These are phyloP conservation scores for Parauchenoglanis punctatus DNA, from an alignment of 2,797 vertebrate genomes.

Conservation along the genomic window DNA sequence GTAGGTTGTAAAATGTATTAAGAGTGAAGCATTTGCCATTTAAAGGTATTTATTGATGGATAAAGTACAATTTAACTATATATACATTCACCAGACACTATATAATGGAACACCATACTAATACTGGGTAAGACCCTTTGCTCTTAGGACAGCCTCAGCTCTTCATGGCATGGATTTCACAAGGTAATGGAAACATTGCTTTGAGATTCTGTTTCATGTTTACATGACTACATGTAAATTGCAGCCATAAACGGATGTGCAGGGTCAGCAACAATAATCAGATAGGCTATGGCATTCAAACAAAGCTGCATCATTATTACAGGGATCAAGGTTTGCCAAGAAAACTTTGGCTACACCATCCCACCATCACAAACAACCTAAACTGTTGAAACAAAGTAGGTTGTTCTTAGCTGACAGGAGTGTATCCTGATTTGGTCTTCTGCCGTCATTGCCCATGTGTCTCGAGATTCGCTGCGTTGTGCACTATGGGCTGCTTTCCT, in stretches of 20 bases:
- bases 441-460: background rate
- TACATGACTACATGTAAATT: background rate
- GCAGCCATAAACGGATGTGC: background rate
- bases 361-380: background rate
- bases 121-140: background rate
- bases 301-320: background rate
- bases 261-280: background rate
- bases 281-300: background rate
- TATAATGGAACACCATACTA: background rate
- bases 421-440: background rate
- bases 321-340: background rate
- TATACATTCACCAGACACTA: background rate
- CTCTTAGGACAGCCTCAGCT: background rate
- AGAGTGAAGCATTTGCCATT: background rate
- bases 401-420: background rate
- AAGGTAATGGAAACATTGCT: background rate
- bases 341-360: background rate
- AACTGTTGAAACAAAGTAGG: background rate
- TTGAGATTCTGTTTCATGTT: background rate
- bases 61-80: background rate
- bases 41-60: background rate
- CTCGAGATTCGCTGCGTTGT: background rate
- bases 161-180: background rate
- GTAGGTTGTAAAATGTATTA: too few relatives aligned
- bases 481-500: background rate